Base-by-base conservation (phyloP, 2,797 vertebrate genomes). In the Pempheris klunzingeri region DNA sequence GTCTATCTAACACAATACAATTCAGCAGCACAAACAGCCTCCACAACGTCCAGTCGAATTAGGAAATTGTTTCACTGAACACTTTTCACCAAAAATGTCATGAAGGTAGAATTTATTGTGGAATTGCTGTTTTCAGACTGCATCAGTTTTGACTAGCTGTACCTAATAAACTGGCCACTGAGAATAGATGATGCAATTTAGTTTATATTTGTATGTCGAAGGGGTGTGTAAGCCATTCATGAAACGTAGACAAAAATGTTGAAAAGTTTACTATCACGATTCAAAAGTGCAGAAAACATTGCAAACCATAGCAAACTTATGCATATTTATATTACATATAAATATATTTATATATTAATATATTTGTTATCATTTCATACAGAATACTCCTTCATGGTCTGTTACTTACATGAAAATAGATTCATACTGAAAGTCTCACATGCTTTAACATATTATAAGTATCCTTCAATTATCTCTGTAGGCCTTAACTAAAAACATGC, bases 281-380 rank as follows among this genome's bases (percentile, higher is more conserved):
- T 10, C n/a, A 59, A 60, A 71, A 47, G 61, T 46, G 39, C 60
- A 49, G 22, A 14, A 62, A 46, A 61, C 34, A 55, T 22, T 46
- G 14, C 8, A 22, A 74, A 47, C 18, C 39, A 34, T 22, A 26
- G 0, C 3, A 22, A 54, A 53, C 7, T 32, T 9, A 15, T 13
- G 6, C 30, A 32, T 32, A 32, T 32, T 32, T 32, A 32, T 32
- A 32, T 32, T 32, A 32, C 30, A 32, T 32, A 32, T 32, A 32
- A 4, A 32, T 32, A n/a, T n/a, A n/a, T n/a, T n/a, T n/a, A n/a
- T 32, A 32, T 32, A 32, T 32, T 32, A 32, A 32, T 32, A 32
- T 32, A 4, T 4, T 32, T 32, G 30, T 32, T 24, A 34, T 30
- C n/a, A n/a, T 73, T 44, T 26, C 30, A 57, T 18, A 5, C 8